Percentiles rank a stretch among this genome's conserved stretches.
Evolutionary conservation across 2,888 invertebrate genomes (phyloP).

Genomic region (Melanargia galathea): DNA sequence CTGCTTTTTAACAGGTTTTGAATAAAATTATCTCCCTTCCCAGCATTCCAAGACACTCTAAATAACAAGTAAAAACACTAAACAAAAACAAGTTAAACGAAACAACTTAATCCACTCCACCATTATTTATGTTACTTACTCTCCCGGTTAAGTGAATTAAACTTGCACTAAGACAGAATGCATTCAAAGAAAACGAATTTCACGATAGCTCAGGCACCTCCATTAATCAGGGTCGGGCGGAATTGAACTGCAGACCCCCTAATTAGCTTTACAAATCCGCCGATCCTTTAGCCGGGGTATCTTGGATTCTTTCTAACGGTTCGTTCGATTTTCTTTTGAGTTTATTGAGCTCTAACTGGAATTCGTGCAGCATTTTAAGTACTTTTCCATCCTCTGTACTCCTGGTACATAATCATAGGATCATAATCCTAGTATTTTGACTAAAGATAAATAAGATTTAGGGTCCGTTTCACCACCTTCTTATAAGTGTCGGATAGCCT

Average conservation of each 20-base stretch:
- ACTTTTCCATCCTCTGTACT: neutral
- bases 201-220: slow-evolving; percentile 22
- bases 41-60: neutral
- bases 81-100: neutral
- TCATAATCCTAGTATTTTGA: too few relatives aligned
- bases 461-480: too few relatives aligned
- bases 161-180: slow-evolving; percentile 24
- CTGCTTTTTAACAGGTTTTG: neutral
- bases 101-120: slow-evolving; percentile 11
- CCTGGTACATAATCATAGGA: too few relatives aligned
- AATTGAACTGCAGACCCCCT: slow-evolving; percentile 37
- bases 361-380: neutral
- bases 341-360: slow-evolving; percentile 1
- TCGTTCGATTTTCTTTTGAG: neutral
- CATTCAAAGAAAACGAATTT: slow-evolving; percentile 36
- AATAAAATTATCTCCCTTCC: neutral
- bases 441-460: too few relatives aligned
- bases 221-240: slow-evolving; percentile 38
- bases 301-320: slow-evolving; percentile 13
- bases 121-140: slow-evolving; percentile 17
- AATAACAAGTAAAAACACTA: neutral
- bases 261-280: slow-evolving; percentile 44
- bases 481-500: too few relatives aligned
- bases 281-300: slow-evolving; percentile 45
- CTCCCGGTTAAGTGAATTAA: slow-evolving; percentile 24